These are phyloP conservation scores for Clunio marinus DNA, from an alignment of 2,888 invertebrate species.

Conservation along the genomic window DNA sequence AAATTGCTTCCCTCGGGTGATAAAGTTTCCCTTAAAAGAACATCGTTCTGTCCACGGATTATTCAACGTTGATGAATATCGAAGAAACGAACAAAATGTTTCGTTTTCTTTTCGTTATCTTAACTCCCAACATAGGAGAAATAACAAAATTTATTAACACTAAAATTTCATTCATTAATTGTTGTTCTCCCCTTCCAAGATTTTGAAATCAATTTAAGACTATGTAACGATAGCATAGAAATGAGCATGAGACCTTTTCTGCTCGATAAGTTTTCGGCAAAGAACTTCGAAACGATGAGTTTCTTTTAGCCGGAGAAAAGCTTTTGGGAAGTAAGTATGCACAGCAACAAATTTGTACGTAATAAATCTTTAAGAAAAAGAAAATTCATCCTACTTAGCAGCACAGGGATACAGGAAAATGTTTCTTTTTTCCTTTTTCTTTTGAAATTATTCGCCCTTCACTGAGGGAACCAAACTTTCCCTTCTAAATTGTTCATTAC, in stretches of 20 bases:
- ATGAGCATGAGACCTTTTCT: slow-evolving; percentile 24
- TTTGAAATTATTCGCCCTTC: neutral
- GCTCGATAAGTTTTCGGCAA: slow-evolving; percentile 35
- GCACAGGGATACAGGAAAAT: neutral
- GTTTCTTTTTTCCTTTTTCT: neutral
- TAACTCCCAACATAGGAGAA: too few species aligned
- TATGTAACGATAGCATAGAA: neutral
- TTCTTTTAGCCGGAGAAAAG: neutral
- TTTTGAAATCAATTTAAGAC: slow-evolving; percentile 11
- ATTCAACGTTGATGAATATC: too few species aligned
- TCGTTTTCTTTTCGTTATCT: too few species aligned
- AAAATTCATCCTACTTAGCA: slow-evolving; percentile 19
- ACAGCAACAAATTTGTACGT: slow-evolving; percentile 31
- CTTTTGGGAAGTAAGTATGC: neutral
- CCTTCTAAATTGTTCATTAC: slow-evolving; percentile 33
- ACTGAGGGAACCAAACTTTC: neutral
- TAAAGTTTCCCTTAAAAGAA: too few species aligned
- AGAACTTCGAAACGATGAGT: too few species aligned
- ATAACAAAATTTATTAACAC: neutral
- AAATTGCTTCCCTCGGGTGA: too few species aligned
- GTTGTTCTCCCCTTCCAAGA: neutral
- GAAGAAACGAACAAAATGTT: too few species aligned
- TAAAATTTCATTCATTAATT: neutral
- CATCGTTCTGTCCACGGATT: too few species aligned
- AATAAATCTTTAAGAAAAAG: slow-evolving; percentile 34